A percentile compares a stretch with the other conserved stretches of the same genome.
These are phyloP conservation scores for Romanogobio albipinnatus DNA, from an alignment of 2,113 vertebrate species.

Conservation along the genomic window DNA sequence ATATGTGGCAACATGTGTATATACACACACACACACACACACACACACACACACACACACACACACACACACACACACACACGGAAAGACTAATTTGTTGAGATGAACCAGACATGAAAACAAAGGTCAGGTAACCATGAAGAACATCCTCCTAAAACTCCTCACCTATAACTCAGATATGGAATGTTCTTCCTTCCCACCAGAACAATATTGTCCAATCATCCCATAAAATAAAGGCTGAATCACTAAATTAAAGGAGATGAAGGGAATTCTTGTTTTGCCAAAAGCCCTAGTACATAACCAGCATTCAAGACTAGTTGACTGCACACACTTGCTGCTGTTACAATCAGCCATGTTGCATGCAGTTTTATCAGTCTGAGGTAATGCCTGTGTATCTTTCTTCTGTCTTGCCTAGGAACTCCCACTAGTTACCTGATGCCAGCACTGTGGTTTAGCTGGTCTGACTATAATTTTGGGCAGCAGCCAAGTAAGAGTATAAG, in stretches of 20 bases:
- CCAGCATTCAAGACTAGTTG: conserved; percentile 6
- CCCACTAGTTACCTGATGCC: conserved; percentile 54
- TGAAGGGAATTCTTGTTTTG: neutral
- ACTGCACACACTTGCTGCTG: neutral
- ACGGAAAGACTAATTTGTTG: conserved; percentile 1
- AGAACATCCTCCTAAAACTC: neutral
- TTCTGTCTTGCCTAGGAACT: conserved; percentile 51
- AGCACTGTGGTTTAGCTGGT: conserved; percentile 67
- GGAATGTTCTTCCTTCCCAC: neutral
- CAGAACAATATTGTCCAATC: neutral
- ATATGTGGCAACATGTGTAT: too few relatives aligned
- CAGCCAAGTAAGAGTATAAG: conserved; percentile 53
- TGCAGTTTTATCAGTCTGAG: conserved; percentile 27
- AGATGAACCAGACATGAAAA: neutral
- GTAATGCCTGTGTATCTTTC: conserved; percentile 31
- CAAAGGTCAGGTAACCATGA: neutral
- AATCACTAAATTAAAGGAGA: neutral
- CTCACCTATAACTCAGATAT: neutral
- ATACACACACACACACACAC: too few relatives aligned
- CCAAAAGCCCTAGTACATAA: neutral
- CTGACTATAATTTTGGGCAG: conserved; percentile 59
- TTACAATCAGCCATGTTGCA: conserved; percentile 1
- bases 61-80: too few relatives aligned
- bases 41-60: too few relatives aligned
- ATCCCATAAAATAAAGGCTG: neutral